Evolutionary conservation across 2,797 vertebrate genomes (phyloP).

Genomic region (Leuciscus waleckii): DNA sequence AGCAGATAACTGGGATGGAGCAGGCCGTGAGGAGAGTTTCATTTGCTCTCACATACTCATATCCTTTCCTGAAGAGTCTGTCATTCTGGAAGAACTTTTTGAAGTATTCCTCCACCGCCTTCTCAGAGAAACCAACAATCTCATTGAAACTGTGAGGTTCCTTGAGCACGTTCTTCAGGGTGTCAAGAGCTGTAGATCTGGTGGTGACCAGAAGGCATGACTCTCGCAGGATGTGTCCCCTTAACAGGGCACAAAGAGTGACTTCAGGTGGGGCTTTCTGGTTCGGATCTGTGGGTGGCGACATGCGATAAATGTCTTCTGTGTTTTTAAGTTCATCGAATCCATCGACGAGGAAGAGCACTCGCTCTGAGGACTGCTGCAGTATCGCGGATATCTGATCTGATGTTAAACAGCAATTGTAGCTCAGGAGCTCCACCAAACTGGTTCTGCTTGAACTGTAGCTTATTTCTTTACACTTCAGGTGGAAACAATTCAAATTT

Average conservation of each 20-base stretch:
- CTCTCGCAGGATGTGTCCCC: conserved; percentile 8
- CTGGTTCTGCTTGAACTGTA: background rate
- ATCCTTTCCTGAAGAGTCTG: conserved; percentile 9
- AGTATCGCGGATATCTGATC: conserved; percentile 18
- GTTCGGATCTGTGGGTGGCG: background rate
- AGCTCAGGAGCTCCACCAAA: conserved; percentile 40
- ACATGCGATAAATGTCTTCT: background rate
- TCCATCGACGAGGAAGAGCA: conserved; percentile 47
- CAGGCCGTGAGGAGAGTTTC: conserved; percentile 40
- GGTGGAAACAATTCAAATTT: conserved; percentile 35
- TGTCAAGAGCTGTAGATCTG: conserved; percentile 34
- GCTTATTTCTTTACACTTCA: conserved; percentile 50
- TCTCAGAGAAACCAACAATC: conserved; percentile 49
- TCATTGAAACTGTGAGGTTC: conserved; percentile 38
- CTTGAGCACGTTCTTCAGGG: conserved; percentile 31
- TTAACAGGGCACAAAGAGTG: conserved; percentile 32
- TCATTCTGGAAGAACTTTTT: conserved; percentile 26
- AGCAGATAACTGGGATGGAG: conserved; percentile 50
- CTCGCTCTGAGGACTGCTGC: background rate
- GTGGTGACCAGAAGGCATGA: conserved; percentile 42
- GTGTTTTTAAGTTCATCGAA: conserved; percentile 44
- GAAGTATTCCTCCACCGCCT: conserved; percentile 37
- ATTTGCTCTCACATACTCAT: conserved; percentile 23
- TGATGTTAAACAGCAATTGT: conserved; percentile 9
- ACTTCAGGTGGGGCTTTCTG: conserved; percentile 7